phyloP scores from a whole-genome alignment of 23 tunicate species.

The Styela plicata region DNA sequence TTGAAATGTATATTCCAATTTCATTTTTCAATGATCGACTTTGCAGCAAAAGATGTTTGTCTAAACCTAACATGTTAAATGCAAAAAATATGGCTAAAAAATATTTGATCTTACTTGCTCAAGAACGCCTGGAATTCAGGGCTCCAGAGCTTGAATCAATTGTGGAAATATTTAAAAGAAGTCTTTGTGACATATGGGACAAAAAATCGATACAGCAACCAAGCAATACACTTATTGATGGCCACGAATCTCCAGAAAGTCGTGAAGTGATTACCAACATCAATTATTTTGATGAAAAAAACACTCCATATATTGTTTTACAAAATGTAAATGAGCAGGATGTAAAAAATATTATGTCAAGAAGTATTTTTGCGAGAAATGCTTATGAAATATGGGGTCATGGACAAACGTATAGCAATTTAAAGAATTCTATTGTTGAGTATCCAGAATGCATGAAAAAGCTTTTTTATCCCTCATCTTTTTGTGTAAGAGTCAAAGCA shows the following conservation, averaged over 20 bases:
- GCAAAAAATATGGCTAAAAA: background rate
- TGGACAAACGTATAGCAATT: constrained; percentile 30
- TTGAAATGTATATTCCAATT: too few relatives aligned
- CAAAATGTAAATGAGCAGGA: constrained; percentile 31
- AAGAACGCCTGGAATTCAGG: constrained; percentile 40
- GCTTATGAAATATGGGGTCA: constrained; percentile 84
- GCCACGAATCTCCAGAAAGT: constrained; percentile 12
- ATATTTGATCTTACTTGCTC: constrained; percentile 53
- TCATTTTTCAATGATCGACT: too few relatives aligned
- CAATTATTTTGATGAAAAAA: background rate
- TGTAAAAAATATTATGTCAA: constrained; percentile 49
- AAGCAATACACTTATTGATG: background rate
- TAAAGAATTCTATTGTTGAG: constrained; percentile 41
- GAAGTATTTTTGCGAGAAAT: constrained; percentile 44
- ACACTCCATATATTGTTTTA: constrained; percentile 13
- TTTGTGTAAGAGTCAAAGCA: constrained; percentile 77
- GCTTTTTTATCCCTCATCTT: constrained; percentile 32
- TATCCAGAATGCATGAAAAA: constrained; percentile 31
- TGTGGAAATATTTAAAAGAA: constrained; percentile 30
- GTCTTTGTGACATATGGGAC: constrained; percentile 27
- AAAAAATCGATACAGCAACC: background rate
- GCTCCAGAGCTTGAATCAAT: constrained; percentile 73
- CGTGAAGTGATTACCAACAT: background rate
- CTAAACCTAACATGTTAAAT: too few relatives aligned
- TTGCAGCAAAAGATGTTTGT: too few relatives aligned